Percentiles rank a stretch among this genome's conserved stretches.
Conservation (phyloP, 2,888 invertebrate genomes). For the Amphipyra tragopoginis region DNA sequence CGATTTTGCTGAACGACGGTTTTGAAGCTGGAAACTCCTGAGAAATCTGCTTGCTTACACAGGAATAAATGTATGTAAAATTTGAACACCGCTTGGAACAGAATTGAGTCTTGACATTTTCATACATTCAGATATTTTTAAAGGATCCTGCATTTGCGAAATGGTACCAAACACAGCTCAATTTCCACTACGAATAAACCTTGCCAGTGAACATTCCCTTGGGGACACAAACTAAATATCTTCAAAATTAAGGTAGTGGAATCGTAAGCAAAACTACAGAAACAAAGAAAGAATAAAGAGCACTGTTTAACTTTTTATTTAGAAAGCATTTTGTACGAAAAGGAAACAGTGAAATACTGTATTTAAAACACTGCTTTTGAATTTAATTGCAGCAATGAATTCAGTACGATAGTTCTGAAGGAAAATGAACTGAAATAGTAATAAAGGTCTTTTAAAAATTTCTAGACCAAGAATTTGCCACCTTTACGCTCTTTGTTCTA, state of each 20-base stretch:
- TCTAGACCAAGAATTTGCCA: too few species aligned
- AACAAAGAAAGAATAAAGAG: slow-evolving; percentile 40
- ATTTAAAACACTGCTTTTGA: slow-evolving; percentile 30
- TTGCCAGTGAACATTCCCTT: slow-evolving; percentile 1
- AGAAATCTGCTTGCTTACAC: slow-evolving; percentile 19
- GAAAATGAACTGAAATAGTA: not conserved
- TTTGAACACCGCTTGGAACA: slow-evolving; percentile 7
- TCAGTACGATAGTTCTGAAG: not conserved
- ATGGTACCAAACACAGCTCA: not conserved
- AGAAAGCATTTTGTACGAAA: slow-evolving; percentile 11
- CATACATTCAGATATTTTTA: not conserved
- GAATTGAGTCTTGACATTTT: slow-evolving; percentile 12
- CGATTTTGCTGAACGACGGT: slow-evolving; percentile 27
- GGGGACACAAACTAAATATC: slow-evolving; percentile 29
- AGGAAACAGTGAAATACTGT: slow-evolving; percentile 22
- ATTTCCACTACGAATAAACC: not conserved
- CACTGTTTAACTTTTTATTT: slow-evolving; percentile 33
- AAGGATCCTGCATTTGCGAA: not conserved
- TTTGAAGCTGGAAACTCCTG: slow-evolving; percentile 1
- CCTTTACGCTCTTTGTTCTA: too few species aligned
- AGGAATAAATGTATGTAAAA: slow-evolving; percentile 44
- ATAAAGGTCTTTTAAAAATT: too few species aligned
- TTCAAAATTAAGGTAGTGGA: slow-evolving; percentile 25
- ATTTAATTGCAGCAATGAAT: slow-evolving; percentile 21
- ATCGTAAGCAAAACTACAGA: slow-evolving; percentile 30